Base-by-base conservation (phyloP, 2,113 vertebrate genomes). In the Myrmecophaga tridactyla region DNA sequence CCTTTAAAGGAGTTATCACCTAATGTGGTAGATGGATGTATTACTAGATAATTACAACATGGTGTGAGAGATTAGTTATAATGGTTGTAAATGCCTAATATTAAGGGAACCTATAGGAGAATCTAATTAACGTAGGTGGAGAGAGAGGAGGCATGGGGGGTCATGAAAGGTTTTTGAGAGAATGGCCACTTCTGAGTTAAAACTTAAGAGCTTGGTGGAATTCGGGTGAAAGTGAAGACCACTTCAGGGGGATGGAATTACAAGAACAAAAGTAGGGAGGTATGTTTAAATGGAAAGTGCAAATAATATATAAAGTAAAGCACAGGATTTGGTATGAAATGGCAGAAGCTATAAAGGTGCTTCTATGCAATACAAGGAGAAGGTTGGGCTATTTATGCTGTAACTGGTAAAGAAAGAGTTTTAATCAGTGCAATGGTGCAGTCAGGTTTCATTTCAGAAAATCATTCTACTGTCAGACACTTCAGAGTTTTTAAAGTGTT, bases 401-500 rank as follows among this genome's bases (percentile, higher is more conserved):
- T 53, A 31, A 78, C 21, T 88, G 12, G 43, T 21, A 20, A 21
- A 48, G 25, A 46, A 48, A 70, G 83, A 46, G 46, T 86, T 86
- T 67, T 58, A 78, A 89, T 58, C 25, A 36, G 1, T 89, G 6
- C 3, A n/a, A 27, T 92, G 51, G 88, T 58, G 80, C 92, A 41
- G 87, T 93, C 25, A 94, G 58, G 36, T 80, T 78, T 69, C 14
- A 6, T 21, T 90, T 94, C 23, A 27, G n/a, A 81, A 89, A 92
- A 60, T 92, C 29, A 67, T 69, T 72, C 1, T 89, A 60, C 62
- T 56, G 13, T 78, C 27, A 56, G 76, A 77, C 46, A 96, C 51
- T 67, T 83, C 4, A 43, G 67, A 20, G 43, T 92, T 96, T 96
- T 53, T 36, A 86, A 96, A 95, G 53, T 70, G 60, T 65, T 77